These are phyloP conservation scores for Astyanax mexicanus DNA, from an alignment of 2,797 vertebrate species.

Conservation along the genomic window DNA sequence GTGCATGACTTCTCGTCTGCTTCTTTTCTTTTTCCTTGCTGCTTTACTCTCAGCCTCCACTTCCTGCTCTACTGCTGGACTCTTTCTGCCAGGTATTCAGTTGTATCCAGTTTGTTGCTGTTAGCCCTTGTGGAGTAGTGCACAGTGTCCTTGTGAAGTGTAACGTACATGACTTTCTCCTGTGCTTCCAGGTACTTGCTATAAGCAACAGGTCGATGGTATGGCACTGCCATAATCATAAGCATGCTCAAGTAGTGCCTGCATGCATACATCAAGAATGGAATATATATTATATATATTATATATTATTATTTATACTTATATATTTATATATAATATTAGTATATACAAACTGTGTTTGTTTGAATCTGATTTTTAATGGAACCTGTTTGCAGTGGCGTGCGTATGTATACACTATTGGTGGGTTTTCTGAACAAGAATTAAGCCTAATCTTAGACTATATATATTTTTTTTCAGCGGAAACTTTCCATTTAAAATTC, in stretches of 20 bases:
- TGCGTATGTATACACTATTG: too few relatives aligned
- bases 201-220: constrained; percentile 47
- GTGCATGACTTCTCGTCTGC: constrained; percentile 37
- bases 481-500: too few relatives aligned
- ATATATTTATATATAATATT: too few relatives aligned
- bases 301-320: too few relatives aligned
- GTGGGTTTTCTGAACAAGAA: too few relatives aligned
- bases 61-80: constrained; percentile 76
- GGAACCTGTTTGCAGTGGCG: constrained; percentile 36
- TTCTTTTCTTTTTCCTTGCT: constrained; percentile 52
- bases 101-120: constrained; percentile 26
- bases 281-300: too few relatives aligned
- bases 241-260: constrained; percentile 47
- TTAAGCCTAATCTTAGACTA: too few relatives aligned
- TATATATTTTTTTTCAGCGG: too few relatives aligned
- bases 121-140: constrained; percentile 16
- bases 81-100: constrained; percentile 76
- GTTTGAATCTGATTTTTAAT: not conserved
- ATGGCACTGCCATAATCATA: constrained; percentile 38
- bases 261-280: constrained; percentile 32
- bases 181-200: constrained; percentile 50
- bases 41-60: constrained; percentile 70
- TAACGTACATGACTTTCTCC: constrained; percentile 42
- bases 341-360: too few relatives aligned
- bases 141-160: constrained; percentile 23